Evolutionary conservation across 2,113 vertebrate genomes (phyloP).

Genomic region (Macroglossus sobrinus): DNA sequence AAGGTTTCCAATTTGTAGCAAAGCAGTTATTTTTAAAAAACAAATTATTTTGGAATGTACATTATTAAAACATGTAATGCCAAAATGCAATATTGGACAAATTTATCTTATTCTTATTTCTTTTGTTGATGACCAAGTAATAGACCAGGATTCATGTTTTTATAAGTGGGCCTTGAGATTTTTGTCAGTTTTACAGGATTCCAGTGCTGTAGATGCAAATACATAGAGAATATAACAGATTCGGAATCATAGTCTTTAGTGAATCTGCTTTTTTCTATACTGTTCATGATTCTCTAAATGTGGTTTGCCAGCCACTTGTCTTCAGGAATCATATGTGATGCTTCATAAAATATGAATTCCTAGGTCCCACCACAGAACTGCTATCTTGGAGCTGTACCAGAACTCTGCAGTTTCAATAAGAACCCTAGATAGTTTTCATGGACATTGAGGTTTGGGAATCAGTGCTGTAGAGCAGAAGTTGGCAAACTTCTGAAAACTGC

Average conservation of each 20-base stretch:
- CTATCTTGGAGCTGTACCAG: background rate
- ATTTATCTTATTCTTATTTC: background rate
- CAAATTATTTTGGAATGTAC: conserved; percentile 58
- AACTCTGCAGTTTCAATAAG: background rate
- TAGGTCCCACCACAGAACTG: background rate
- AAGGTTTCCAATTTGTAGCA: conserved; percentile 69
- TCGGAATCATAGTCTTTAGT: background rate
- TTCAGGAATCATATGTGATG: background rate
- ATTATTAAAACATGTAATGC: conserved; percentile 45
- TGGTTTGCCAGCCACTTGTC: background rate
- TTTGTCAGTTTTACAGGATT: background rate
- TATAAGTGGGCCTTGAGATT: background rate
- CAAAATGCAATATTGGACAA: background rate
- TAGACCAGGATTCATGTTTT: background rate
- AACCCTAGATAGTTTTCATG: background rate
- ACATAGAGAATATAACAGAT: background rate
- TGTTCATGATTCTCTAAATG: background rate
- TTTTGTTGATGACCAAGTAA: conserved; percentile 29
- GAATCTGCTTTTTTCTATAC: background rate
- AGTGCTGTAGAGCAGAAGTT: background rate
- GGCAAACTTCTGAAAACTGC: background rate
- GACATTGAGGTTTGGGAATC: background rate
- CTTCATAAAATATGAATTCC: background rate
- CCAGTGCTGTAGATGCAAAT: background rate
- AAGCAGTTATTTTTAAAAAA: conserved; percentile 52